A percentile compares a stretch with the other conserved stretches of the same genome.
Evolutionary conservation across 2,797 vertebrate genomes (phyloP).

Genomic region (Danio kyathit): DNA sequence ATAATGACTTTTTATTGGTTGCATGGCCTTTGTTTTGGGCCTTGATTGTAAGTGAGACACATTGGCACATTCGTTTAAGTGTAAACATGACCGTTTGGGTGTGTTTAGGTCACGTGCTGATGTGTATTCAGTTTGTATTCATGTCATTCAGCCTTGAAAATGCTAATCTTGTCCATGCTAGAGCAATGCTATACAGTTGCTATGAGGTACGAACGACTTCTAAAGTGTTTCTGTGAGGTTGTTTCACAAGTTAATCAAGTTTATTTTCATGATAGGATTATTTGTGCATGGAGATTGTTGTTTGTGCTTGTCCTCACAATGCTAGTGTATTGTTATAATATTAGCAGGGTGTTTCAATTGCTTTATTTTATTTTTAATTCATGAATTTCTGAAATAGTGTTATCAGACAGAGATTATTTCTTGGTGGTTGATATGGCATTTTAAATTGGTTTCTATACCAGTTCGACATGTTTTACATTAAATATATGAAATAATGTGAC

Average conservation of each 20-base stretch:
- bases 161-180: background rate
- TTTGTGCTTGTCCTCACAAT: no score
- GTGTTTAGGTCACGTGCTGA: constrained; percentile 20
- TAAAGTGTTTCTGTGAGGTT: background rate
- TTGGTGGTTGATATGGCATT: no score
- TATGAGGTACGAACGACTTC: background rate
- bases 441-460: no score
- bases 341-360: no score
- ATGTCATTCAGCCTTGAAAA: background rate
- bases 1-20: constrained; percentile 14
- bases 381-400: no score
- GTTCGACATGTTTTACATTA: no score
- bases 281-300: no score
- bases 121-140: constrained; percentile 31
- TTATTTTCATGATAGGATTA: no score
- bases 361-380: no score
- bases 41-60: background rate
- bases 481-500: no score
- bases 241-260: background rate
- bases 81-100: constrained; percentile 28
- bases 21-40: background rate
- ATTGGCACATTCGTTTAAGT: constrained; percentile 41
- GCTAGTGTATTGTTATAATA: no score
- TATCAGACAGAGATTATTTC: no score
- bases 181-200: background rate